These are phyloP conservation scores for Molothrus aeneus DNA, from an alignment of 2,797 vertebrate genomes.

Conservation along the genomic window DNA sequence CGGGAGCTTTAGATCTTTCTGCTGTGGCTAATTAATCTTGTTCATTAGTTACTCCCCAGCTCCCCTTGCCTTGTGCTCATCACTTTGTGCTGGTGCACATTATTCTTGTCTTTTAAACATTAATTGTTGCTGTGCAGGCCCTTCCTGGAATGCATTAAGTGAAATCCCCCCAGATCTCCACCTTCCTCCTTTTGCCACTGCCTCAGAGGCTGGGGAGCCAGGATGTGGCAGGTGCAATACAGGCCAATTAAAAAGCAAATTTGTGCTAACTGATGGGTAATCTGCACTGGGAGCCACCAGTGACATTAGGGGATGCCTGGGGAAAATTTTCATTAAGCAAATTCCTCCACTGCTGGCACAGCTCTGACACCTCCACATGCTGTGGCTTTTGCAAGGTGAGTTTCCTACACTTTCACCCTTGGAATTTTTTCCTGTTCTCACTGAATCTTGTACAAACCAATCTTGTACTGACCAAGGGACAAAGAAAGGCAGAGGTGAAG, in stretches of 20 bases:
- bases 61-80: slow-evolving; percentile 40
- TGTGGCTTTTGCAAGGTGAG: slow-evolving; percentile 49
- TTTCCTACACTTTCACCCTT: background rate
- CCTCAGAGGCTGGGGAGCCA: slow-evolving; percentile 61
- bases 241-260: slow-evolving; percentile 81
- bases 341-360: slow-evolving; percentile 49
- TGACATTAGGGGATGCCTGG: slow-evolving; percentile 67
- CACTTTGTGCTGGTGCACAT: slow-evolving; percentile 4
- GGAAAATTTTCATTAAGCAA: slow-evolving; percentile 74
- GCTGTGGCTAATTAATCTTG: slow-evolving; percentile 45
- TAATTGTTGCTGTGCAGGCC: slow-evolving; percentile 63
- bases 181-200: slow-evolving; percentile 35
- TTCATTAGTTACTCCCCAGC: slow-evolving; percentile 40
- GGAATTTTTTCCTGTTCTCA: background rate
- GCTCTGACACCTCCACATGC: slow-evolving; percentile 48
- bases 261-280: slow-evolving; percentile 76
- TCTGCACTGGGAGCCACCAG: slow-evolving; percentile 72
- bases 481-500: background rate
- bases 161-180: slow-evolving; percentile 47
- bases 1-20: slow-evolving; percentile 17
- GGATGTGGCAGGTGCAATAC: slow-evolving; percentile 69
- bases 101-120: slow-evolving; percentile 52
- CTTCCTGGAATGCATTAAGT: slow-evolving; percentile 56
- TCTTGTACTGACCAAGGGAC: background rate
- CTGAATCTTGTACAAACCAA: background rate